A percentile compares a stretch with the other conserved stretches of the same genome.
phyloP scores from a whole-genome alignment of 2,797 vertebrate genomes.

The Stomatorhinus walkeri region DNA sequence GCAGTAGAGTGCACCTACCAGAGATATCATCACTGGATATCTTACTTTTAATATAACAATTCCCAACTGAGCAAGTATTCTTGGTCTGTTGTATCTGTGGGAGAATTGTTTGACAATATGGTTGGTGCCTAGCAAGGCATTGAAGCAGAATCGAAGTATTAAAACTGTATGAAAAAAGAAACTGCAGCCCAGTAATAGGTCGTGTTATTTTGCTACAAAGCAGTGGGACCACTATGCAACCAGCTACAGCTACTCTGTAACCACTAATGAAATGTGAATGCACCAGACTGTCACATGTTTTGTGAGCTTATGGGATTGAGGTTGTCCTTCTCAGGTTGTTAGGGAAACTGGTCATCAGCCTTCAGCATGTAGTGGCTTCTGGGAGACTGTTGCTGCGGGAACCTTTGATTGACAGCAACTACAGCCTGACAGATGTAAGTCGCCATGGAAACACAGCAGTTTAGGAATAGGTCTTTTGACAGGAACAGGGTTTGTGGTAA shows the following conservation, averaged over 20 bases:
- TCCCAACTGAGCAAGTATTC: neutral
- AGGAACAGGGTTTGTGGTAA: neutral
- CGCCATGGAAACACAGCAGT: neutral
- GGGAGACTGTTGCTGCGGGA: conserved; percentile 75
- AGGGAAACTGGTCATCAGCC: conserved; percentile 74
- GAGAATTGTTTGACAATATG: neutral
- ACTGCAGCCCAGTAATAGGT: neutral
- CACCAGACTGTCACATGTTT: neutral
- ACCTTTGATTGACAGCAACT: conserved; percentile 69
- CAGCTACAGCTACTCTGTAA: neutral
- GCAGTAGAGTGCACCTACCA: neutral
- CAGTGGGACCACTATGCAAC: neutral
- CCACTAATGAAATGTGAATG: neutral
- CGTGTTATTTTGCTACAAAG: neutral
- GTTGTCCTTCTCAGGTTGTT: conserved; percentile 58
- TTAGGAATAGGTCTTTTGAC: neutral
- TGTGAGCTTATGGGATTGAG: neutral
- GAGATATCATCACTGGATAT: neutral
- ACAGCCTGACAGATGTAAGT: conserved; percentile 71
- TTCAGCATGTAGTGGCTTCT: conserved; percentile 71
- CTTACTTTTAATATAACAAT: neutral
- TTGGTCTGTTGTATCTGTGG: neutral
- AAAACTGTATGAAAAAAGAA: neutral
- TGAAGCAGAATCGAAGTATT: neutral
- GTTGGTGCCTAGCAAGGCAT: neutral